Evolutionary conservation across 2,113 vertebrate genomes (phyloP), one percentile per base, ranked within the genome.

Genomic region (Cinclus mexicanus): DNA sequence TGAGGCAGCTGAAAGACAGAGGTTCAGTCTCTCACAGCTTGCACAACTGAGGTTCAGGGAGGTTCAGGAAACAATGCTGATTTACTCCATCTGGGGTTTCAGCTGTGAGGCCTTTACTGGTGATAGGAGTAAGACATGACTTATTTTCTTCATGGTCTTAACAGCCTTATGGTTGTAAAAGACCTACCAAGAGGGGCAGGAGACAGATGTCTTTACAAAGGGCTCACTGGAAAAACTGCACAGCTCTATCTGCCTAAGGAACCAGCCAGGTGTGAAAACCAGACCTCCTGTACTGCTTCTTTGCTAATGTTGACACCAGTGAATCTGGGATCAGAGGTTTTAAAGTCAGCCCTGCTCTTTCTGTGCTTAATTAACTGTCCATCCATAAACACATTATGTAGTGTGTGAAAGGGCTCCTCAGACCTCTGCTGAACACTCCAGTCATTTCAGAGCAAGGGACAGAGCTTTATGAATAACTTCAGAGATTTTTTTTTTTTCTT

Each of bases 221-320:
- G 42, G 15, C 68, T 93, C 26, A 26, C 56, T 64, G 68, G 31
- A 68, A 35, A 78, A 79, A 53, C 12, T 88, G 71, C 29, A 25
- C 47, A 92, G 70, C 15, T 79, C 81, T 82, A 82, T 61, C 77
- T 76, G 74, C 72, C 78, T 42, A 46, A 90, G 78, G 35, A 83
- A 57, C 41, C 37, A 84, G 70, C 53, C 78, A 93, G 89, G 79
- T 95, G 82, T 75, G 87, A 93, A 95, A 96, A 74, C 14, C 87
- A 90, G 87, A 72, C 37, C 83, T 96, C 41, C 52, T 86, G 21
- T 59, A 94, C 50, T 17, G 13, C 63, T 88, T 47, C 81, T 91
- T 78, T 63, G 49, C 63, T 50, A 57, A 29, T 12, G 35, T 70
- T 93, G 88, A 88, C 88, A 83, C 68, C 68, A 83, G 47, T 77